A percentile compares a stretch with the other conserved stretches of the same genome.
Evolutionary conservation across 2,797 vertebrate species (phyloP).

Genomic region (Zalophus californianus): DNA sequence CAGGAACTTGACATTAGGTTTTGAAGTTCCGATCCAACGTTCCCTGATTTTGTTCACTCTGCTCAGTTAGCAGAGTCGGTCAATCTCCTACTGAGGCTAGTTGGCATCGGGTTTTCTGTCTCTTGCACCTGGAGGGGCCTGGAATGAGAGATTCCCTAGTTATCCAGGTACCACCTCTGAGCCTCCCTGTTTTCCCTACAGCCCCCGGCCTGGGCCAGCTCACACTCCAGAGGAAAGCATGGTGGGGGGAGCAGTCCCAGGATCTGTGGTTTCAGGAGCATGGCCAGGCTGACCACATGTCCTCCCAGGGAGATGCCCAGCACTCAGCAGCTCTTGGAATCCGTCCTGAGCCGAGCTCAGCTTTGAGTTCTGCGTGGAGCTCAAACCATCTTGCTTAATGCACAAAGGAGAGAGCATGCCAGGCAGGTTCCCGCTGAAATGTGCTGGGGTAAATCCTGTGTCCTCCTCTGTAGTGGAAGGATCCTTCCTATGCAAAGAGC

Average conservation of each 20-base stretch:
- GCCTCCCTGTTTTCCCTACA: not conserved
- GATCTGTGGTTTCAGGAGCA: not conserved
- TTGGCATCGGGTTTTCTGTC: not conserved
- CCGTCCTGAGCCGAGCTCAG: not conserved
- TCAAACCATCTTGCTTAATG: no score
- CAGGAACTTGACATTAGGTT: not conserved
- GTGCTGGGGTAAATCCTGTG: not conserved
- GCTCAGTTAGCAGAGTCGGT: not conserved
- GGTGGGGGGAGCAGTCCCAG: not conserved
- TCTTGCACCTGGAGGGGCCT: not conserved
- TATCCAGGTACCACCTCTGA: not conserved
- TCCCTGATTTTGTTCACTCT: not conserved
- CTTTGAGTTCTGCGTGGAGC: not conserved
- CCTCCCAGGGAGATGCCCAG: not conserved
- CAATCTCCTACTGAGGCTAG: not conserved
- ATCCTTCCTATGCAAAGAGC: accelerated
- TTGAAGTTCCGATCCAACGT: not conserved
- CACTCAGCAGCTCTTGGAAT: not conserved
- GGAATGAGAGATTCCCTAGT: not conserved
- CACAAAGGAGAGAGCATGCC: not conserved
- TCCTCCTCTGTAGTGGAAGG: not conserved
- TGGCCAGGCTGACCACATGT: not conserved
- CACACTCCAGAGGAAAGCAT: not conserved
- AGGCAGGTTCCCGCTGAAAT: not conserved
- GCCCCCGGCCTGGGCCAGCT: not conserved